Percentiles rank a stretch among this genome's conserved stretches.
phyloP scores from a whole-genome alignment of 2,797 vertebrate genomes.

The Rhynchotus rufescens region DNA sequence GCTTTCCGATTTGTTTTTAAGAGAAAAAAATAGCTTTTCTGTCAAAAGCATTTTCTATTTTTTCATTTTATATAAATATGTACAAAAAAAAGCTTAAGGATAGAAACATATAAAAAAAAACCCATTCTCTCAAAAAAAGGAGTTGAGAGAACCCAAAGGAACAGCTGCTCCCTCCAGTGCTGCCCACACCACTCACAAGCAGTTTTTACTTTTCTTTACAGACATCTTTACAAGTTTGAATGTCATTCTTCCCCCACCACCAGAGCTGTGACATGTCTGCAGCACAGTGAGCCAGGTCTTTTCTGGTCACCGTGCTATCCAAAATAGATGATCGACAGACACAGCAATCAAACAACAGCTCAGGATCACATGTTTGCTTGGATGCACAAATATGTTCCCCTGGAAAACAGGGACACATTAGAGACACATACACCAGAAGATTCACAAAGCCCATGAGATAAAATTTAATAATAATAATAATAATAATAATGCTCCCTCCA shows the following conservation, averaged over 20 bases:
- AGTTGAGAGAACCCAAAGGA: not conserved
- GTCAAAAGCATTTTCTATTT: not conserved
- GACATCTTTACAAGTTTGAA: not conserved
- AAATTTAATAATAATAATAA: not conserved
- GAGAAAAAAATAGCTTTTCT: not conserved
- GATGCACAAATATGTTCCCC: rapidly evolving
- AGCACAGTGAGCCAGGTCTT: not conserved
- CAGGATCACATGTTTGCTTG: rapidly evolving
- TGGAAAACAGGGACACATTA: not conserved
- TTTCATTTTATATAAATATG: not conserved
- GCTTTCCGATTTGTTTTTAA: not conserved
- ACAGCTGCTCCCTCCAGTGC: not conserved
- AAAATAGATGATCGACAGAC: not conserved
- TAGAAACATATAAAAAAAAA: not conserved
- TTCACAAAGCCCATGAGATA: not conserved
- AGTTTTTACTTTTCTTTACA: not conserved
- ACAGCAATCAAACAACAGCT: not conserved
- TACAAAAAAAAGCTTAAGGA: not conserved
- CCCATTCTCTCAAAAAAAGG: not conserved
- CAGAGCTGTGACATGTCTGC: not conserved
- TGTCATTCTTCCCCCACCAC: not conserved
- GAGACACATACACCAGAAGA: not conserved
- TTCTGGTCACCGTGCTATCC: not conserved
- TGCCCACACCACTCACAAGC: not conserved
- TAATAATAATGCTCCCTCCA: not conserved